Base-by-base conservation (phyloP, 2,113 vertebrate species). In the Apteryx owenii region DNA sequence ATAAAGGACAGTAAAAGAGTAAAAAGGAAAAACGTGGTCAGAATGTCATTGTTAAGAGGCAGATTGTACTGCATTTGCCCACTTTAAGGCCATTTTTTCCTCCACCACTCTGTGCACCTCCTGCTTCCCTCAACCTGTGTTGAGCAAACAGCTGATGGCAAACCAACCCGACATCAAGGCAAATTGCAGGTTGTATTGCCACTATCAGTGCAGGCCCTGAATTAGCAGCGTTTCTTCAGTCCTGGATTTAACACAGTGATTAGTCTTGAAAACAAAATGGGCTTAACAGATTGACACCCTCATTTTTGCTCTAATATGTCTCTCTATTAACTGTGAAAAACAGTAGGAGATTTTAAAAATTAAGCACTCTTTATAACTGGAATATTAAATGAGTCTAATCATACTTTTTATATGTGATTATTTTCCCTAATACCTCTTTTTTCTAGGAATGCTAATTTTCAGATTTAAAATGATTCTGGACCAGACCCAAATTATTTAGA, bases 281-380 rank as follows among this genome's bases (percentile, higher is more conserved):
- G 3, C 66, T 28, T 78, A 88, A 92, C 26, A 48, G 77, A 75
- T 33, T 89, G 85, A 64, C 69, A 90, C 53, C 26, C 69, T 90
- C 46, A 93, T 96, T 95, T 97, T 90, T 94, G 72, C 31, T 79
- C 28, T 90, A 48, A 42, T 81, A 83, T 5, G 1, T 90, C 50
- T 92, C 77, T 75, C 69, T 87, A 68, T 68, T 88, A 84, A 50
- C 85, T 38, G 60, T 95, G 90, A 96, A 87, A 94, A 94, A 96
- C 90, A 96, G 68, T 46, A 81, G 76, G 56, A 90, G 68, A 90
- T 90, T 95, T 96, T 89, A 96, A 97, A 94, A 96, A 93, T 95
- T 95, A 94, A 96, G 88, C n/a, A 94, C 54, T 84, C 88, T 79
- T 93, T 81, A 93, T 96, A 90, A 94, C 68, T 86, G 77, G 85